Base-by-base conservation (phyloP, 2,888 invertebrate species). In the Drosophila villosipedis region DNA sequence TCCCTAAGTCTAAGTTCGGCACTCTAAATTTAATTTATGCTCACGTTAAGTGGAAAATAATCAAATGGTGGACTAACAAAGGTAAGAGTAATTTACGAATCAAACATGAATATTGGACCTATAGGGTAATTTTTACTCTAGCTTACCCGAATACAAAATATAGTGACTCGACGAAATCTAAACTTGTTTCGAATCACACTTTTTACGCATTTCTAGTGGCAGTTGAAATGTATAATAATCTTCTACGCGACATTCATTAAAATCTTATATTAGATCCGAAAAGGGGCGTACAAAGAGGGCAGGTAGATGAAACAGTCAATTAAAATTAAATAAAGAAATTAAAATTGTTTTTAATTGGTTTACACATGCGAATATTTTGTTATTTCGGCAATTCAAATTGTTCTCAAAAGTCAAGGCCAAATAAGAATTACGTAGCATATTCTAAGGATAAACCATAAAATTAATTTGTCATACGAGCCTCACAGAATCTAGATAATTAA, bases 121-220 rank as follows among this genome's bases (percentile, higher is more conserved):
- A 14, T 1, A 22, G 22, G 43, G 22, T 43, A 43, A 1, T 14
- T 43, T n/a, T 14, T 14, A 43, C 14, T 14, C 1, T 3, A 22
- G 43, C 43, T 43, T 12, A 22, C n/a, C 12, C 3, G 43, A 43
- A 12, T 2, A 4, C 2, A 4, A n/a, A 2, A 6, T n/a, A 12
- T 1, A n/a, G 1, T 5, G n/a, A n/a, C 4, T 12, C 2, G 2
- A 22, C 3, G 1, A 22, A 14, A 4, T 3, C 14, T 3, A 14
- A 22, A 22, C 3, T 3, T 1, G 43, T 14, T 43, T 14, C 4
- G 1, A 39, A 39, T 9, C 9, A 19, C 3, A 12, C 5, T 0
- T 12, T 12, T 43, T 3, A n/a, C 6, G 1, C 12, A 43, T n/a
- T 43, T 22, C 22, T 6, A 1, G 12, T 22, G 12, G 6, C 43